A percentile compares a stretch with the other conserved stretches of the same genome.
Conservation (phyloP, 2,113 vertebrate genomes). For the Plectropomus leopardus region DNA sequence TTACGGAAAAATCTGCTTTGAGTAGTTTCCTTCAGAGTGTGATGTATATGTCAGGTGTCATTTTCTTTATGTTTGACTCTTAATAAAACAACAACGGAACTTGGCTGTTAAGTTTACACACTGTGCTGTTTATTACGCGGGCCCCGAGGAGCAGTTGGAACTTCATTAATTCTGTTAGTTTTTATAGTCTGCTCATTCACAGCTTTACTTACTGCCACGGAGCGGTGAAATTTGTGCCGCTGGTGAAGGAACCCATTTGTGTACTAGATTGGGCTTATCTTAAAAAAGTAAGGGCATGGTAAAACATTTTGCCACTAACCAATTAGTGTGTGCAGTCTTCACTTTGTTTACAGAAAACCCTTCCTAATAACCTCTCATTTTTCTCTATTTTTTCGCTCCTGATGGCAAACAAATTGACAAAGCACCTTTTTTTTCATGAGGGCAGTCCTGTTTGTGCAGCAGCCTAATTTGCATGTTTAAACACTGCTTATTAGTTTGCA, state of each 20-base stretch:
- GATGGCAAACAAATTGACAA: slow-evolving; percentile 58
- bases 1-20: background rate
- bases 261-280: slow-evolving; percentile 67
- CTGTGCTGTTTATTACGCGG: slow-evolving; percentile 47
- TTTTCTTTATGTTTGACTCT: slow-evolving; percentile 36
- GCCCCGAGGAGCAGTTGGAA: slow-evolving; percentile 62
- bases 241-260: slow-evolving; percentile 64
- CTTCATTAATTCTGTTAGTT: slow-evolving; percentile 74
- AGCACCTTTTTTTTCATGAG: slow-evolving; percentile 47
- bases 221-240: slow-evolving; percentile 43
- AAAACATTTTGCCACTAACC: slow-evolving; percentile 51
- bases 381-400: slow-evolving; percentile 40
- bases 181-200: slow-evolving; percentile 53
- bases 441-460: slow-evolving; percentile 47
- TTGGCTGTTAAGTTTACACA: slow-evolving; percentile 54
- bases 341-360: slow-evolving; percentile 58
- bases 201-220: slow-evolving; percentile 65
- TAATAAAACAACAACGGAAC: slow-evolving; percentile 49
- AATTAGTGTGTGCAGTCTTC: slow-evolving; percentile 56
- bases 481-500: slow-evolving; percentile 64
- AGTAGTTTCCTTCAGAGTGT: slow-evolving; percentile 6
- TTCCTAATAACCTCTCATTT: slow-evolving; percentile 45
- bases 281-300: slow-evolving; percentile 51
- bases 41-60: slow-evolving; percentile 28
- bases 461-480: slow-evolving; percentile 74